phyloP scores from a whole-genome alignment of 2,888 invertebrate species.

The Galerucella pusilla region DNA sequence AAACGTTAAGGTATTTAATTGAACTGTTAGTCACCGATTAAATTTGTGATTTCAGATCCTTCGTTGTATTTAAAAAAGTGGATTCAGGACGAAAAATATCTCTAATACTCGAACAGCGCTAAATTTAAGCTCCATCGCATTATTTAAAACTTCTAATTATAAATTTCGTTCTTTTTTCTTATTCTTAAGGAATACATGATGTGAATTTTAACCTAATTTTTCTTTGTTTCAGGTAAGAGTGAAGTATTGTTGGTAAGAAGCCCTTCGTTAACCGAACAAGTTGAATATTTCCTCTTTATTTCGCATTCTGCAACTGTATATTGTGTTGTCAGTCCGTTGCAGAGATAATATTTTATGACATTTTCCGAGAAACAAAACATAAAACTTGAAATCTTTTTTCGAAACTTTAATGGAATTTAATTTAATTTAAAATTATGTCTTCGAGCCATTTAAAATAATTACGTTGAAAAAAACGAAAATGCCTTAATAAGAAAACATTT shows the following conservation, averaged over 20 bases:
- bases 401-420: background rate
- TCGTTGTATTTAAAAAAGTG: too few relatives aligned
- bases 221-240: slow-evolving; percentile 9
- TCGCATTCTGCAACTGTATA: background rate
- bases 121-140: background rate
- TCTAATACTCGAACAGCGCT: background rate
- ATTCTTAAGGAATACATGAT: background rate
- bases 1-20: too few relatives aligned
- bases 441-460: background rate
- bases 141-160: background rate
- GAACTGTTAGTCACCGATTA: too few relatives aligned
- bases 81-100: too few relatives aligned
- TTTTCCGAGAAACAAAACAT: background rate
- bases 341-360: slow-evolving; percentile 1
- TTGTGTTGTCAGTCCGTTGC: background rate
- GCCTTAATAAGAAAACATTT: too few relatives aligned
- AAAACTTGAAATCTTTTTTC: background rate
- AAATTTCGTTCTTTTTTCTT: background rate
- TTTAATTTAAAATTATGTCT: background rate
- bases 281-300: background rate
- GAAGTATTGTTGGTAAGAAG: slow-evolving; percentile 4
- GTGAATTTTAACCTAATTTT: slow-evolving; percentile 1
- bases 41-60: too few relatives aligned
- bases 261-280: slow-evolving; percentile 1
- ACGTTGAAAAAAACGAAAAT: background rate